Evolutionary conservation across 64 coral and sea anemone genomes (phyloP).

Genomic region (Stichodactyla helianthus): DNA sequence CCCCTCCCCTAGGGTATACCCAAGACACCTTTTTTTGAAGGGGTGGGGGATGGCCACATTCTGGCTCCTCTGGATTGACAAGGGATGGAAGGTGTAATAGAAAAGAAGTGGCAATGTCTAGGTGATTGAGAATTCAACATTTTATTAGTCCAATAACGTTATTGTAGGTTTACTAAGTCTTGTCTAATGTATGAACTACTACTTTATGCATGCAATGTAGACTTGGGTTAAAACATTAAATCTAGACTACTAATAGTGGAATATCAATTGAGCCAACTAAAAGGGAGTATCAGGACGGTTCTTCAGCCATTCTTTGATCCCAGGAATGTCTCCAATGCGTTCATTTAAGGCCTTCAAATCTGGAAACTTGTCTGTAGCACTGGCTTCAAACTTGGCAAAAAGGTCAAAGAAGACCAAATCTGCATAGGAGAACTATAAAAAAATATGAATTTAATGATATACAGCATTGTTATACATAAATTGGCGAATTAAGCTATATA

Average conservation of each 20-base stretch:
- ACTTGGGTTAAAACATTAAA: not conserved
- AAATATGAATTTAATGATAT: not conserved
- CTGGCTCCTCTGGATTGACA: too few relatives aligned
- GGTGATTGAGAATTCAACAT: too few relatives aligned
- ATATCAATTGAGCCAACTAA: not conserved
- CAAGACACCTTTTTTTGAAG: too few relatives aligned
- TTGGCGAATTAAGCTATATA: too few relatives aligned
- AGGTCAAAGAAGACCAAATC: not conserved
- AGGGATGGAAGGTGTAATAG: too few relatives aligned
- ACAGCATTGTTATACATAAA: not conserved
- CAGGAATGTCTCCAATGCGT: not conserved
- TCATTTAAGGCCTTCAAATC: not conserved
- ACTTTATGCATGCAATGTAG: not conserved
- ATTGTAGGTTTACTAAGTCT: not conserved
- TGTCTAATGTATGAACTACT: not conserved
- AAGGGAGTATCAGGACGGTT: not conserved
- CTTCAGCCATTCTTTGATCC: slow-evolving; percentile 3
- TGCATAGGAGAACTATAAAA: not conserved
- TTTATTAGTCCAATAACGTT: too few relatives aligned
- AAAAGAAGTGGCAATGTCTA: too few relatives aligned
- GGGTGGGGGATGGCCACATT: too few relatives aligned
- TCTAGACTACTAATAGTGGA: not conserved
- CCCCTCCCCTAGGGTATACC: too few relatives aligned
- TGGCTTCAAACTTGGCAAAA: not conserved
- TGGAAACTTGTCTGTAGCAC: not conserved